Base-by-base conservation (phyloP, 2,888 invertebrate species). In the Gisinianus flammeolus region DNA sequence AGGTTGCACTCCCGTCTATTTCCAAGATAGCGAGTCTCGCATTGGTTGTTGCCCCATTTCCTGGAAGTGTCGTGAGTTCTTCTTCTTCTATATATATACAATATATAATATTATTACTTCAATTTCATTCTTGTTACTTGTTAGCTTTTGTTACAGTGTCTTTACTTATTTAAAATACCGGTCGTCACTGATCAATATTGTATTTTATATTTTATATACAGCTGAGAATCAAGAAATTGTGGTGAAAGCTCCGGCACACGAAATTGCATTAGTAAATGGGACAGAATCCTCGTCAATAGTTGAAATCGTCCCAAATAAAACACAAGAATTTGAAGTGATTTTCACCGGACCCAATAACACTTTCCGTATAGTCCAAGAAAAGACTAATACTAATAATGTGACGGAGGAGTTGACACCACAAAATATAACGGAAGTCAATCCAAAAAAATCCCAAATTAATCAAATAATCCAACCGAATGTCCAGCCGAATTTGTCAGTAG, bases 1-100 rank as follows among this genome's bases (percentile, higher is more conserved):
- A 64, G 84, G 83, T 19, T 84, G 84, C 67, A 81, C 81, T 66
- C 84, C 84, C n/a, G 83, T 84, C 10, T 83, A 84, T 71, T 82
- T 73, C 69, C 77, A 81, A 35, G 79, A 79, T 26, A 73, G 68
- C 24, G 79, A 82, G 22, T 77, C 79, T 30, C 19, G 24, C 22
- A 72, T 80, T 62, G 79, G 80, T 66, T 84, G 84, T 62, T 84
- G 84, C 58, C 84, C 84, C 0, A 83, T 83, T 78, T 81, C 81
- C 31, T 84, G 83, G 83, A 76, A 83, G 77, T 84, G 84, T 79
- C 84, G 84, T 84, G 81, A 82, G 84, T 80, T 54, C 16, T 62
- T 31, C 28, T 10, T 44, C 16, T 44, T 44, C 16, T 44, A 6
- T 44, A n/a, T n/a, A n/a, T n/a, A n/a, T n/a, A n/a, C n/a, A n/a